phyloP scores from a whole-genome alignment of 2,113 vertebrate species.

The Myanophis thanlyinensis region DNA sequence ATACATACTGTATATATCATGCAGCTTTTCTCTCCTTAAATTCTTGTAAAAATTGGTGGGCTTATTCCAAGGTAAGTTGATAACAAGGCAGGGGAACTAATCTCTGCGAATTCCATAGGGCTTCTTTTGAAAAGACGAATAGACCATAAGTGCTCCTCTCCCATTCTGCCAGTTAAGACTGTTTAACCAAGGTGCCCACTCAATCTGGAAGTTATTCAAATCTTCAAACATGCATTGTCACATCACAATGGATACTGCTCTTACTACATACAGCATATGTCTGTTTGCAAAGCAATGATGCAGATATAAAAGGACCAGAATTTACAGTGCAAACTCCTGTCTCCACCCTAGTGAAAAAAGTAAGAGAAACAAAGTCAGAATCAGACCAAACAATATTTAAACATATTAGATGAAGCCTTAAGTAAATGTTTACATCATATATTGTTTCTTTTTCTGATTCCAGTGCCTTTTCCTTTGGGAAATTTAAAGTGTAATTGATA shows the following conservation, averaged over 20 bases:
- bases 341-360: neutral
- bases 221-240: too few species aligned
- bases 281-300: too few species aligned
- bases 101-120: neutral
- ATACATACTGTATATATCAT: neutral
- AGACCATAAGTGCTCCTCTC: neutral
- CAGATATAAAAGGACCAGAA: too few species aligned
- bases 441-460: neutral
- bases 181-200: neutral
- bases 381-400: neutral
- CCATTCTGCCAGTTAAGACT: too few species aligned
- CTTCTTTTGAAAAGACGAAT: neutral
- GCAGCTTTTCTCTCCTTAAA: neutral
- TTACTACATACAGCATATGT: too few species aligned
- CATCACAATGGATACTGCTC: too few species aligned
- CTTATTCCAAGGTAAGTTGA: conserved; percentile 21
- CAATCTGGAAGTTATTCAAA: too few species aligned
- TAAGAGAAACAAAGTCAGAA: neutral
- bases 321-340: too few species aligned
- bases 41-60: neutral
- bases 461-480: neutral
- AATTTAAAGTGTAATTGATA: neutral
- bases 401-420: neutral
- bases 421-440: neutral
- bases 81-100: neutral